A percentile compares a stretch with the other conserved stretches of the same genome.
phyloP scores from a whole-genome alignment of 2,797 vertebrate species.

The Meda fulgida region DNA sequence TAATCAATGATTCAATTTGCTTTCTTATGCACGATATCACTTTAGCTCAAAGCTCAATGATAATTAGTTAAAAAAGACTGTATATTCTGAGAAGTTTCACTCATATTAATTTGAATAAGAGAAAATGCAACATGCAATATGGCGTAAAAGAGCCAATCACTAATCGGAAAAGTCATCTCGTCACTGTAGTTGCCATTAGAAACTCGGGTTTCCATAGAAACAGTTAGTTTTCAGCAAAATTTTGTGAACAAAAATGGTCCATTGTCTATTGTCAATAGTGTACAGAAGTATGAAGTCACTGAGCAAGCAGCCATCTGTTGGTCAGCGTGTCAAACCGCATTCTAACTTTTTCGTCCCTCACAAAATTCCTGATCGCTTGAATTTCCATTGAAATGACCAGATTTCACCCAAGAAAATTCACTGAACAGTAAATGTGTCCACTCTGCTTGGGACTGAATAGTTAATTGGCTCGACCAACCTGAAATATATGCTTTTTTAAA shows the following conservation, averaged over 20 bases:
- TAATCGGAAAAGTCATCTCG: background rate
- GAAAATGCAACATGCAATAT: background rate
- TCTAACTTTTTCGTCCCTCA: background rate
- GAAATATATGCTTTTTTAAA: background rate
- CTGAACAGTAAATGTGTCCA: background rate
- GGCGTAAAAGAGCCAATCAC: background rate
- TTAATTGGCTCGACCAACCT: background rate
- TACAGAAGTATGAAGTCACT: background rate
- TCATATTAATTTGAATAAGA: background rate
- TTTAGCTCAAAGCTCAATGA: background rate
- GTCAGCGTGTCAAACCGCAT: background rate
- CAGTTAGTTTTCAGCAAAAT: background rate
- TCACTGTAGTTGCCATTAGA: background rate
- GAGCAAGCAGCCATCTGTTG: background rate
- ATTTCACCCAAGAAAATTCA: background rate
- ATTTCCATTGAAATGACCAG: background rate
- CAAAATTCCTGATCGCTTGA: background rate
- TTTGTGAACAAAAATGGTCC: background rate
- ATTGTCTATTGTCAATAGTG: background rate
- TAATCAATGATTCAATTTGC: background rate
- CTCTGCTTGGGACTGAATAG: background rate
- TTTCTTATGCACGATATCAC: background rate
- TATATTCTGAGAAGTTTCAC: background rate
- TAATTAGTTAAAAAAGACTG: background rate
- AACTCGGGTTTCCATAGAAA: background rate